Base-by-base conservation (phyloP, 1,140 invertebrate genomes). In the Anagrus nilaparvatae region DNA sequence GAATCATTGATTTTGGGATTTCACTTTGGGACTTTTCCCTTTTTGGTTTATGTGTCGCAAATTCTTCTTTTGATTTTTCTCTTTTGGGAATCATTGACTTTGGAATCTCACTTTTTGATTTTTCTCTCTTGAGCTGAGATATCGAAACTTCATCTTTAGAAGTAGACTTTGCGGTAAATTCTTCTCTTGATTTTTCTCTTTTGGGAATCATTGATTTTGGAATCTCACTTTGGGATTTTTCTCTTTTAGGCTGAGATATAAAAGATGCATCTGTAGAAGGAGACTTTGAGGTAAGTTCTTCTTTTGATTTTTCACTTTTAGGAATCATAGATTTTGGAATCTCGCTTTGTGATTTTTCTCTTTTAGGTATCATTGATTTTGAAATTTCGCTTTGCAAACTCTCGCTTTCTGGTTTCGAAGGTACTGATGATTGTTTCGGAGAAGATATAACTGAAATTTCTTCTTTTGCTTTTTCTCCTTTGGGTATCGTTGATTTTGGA, bases 151-250 rank as follows among this genome's bases (percentile, higher is more conserved):
- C 40, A 6, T 41, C 40, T 27, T 41, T 41, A 7, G n/a, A n/a
- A n/a, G n/a, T n/a, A n/a, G n/a, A n/a, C n/a, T n/a, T n/a, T n/a
- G n/a, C n/a, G n/a, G n/a, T n/a, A n/a, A n/a, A n/a, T n/a, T n/a
- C n/a, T n/a, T n/a, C n/a, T n/a, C n/a, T n/a, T n/a, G 40, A 36
- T 19, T 43, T 36, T 65, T 30, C 52, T 52, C 9, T 60, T 63
- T 41, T 59, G 52, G 29, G 52, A 54, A 34, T 60, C 16, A 28
- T 33, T 24, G 30, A 31, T 12, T 33, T 41, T 6, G 40, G 40
- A 18, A 41, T 33, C 40, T 18, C 16, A 8, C 7, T 18, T 19
- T 4, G 4, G 7, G 29, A 10, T 8, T 9, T 25, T n/a, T 17
- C 8, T 18, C 14, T 24, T 20, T 20, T 33, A 7, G 21, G 31